phyloP scores from a whole-genome alignment of 92 coral and sea anemone genomes.

The Zoanthus solanderi region DNA sequence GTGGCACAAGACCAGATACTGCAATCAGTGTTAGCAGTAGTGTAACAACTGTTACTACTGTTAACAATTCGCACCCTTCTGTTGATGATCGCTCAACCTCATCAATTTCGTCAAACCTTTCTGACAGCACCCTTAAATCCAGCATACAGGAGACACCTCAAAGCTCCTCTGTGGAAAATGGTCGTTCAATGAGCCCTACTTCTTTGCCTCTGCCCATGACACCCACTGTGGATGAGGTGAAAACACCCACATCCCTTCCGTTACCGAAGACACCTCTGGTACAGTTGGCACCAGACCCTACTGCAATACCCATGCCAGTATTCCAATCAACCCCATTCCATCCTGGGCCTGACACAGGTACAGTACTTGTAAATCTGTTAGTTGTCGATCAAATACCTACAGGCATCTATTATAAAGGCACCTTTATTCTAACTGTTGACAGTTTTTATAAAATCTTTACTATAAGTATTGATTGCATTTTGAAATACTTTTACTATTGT shows the following conservation, averaged over 20 bases:
- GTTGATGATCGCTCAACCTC: conserved; percentile 74
- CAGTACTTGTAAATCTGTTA: background rate
- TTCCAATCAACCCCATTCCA: conserved; percentile 70
- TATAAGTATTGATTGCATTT: too few species aligned
- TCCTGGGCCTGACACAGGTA: conserved; percentile 14
- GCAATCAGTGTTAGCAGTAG: conserved; percentile 76
- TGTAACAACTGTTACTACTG: conserved; percentile 81
- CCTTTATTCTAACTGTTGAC: background rate
- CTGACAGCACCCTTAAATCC: conserved; percentile 83
- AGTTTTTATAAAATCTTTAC: too few species aligned
- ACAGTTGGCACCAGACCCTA: conserved; percentile 61
- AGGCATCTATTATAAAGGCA: background rate
- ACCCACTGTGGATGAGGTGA: conserved; percentile 55
- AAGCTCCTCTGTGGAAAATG: conserved; percentile 57
- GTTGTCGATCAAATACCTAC: background rate
- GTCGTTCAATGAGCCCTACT: conserved; percentile 77
- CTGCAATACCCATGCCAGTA: conserved; percentile 65
- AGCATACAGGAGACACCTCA: conserved; percentile 72
- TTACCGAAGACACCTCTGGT: conserved; percentile 52
- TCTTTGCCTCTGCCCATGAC: conserved; percentile 82
- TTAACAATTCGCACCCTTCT: conserved; percentile 73
- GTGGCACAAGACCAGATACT: conserved; percentile 69
- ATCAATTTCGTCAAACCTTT: conserved; percentile 81
- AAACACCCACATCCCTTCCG: conserved; percentile 65
- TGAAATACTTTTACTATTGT: too few species aligned